phyloP scores from a whole-genome alignment of 2,113 vertebrate genomes.

The Nerophis ophidion region DNA sequence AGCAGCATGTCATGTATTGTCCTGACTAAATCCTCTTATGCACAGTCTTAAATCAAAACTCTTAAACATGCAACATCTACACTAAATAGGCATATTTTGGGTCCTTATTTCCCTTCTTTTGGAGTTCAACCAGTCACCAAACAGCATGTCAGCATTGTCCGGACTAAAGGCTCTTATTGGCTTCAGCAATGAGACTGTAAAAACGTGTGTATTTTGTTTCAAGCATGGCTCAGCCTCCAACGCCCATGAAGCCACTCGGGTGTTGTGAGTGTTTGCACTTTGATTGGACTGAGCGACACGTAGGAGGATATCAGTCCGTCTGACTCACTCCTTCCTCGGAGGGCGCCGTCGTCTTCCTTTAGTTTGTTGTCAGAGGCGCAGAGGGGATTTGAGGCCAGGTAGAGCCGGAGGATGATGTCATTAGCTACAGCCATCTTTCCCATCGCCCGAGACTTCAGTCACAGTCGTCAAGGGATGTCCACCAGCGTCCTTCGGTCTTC shows the following conservation, averaged over 20 bases:
- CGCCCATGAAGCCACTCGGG: conserved; percentile 16
- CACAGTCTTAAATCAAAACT: not conserved
- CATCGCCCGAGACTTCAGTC: conserved; percentile 48
- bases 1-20: too few species aligned
- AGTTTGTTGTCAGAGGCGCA: conserved; percentile 53
- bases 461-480: conserved; percentile 39
- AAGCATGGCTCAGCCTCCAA: conserved; percentile 24
- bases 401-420: too few species aligned
- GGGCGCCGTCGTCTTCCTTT: conserved; percentile 36
- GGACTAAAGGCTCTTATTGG: too few species aligned
- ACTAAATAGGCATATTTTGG: too few species aligned
- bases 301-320: conserved; percentile 65
- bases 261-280: conserved; percentile 32
- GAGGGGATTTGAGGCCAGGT: conserved; percentile 47
- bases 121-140: too few species aligned
- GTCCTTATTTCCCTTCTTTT: too few species aligned
- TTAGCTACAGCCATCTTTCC: conserved; percentile 16
- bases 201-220: not conserved
- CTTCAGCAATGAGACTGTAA: too few species aligned
- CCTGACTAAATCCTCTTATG: not conserved
- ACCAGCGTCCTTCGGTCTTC: conserved; percentile 27
- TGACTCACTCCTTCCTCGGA: conserved; percentile 59
- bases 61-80: too few species aligned
- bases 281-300: conserved; percentile 44
- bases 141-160: too few species aligned